phyloP scores from a whole-genome alignment of 2,113 vertebrate species.

The Jaculus jaculus region DNA sequence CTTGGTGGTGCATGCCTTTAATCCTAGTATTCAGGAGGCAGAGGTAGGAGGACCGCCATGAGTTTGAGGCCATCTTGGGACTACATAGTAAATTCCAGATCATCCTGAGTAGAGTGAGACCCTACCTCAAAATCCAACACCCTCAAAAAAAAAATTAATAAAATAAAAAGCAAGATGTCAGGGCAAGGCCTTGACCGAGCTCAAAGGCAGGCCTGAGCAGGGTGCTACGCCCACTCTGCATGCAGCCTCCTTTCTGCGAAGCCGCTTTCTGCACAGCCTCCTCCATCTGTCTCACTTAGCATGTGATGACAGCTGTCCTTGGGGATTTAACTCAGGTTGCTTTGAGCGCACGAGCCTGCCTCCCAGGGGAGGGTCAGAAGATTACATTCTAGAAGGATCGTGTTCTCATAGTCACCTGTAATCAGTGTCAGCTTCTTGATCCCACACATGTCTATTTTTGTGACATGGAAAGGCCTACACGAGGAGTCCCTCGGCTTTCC shows the following conservation, averaged over 20 bases:
- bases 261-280: neutral
- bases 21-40: too few species aligned
- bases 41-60: too few species aligned
- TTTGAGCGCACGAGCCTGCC: neutral
- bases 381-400: neutral
- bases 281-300: neutral
- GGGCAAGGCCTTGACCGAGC: neutral
- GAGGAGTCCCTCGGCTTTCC: neutral
- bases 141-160: too few species aligned
- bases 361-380: neutral
- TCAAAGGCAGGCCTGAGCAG: neutral
- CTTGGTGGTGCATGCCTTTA: too few species aligned
- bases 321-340: neutral
- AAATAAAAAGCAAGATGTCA: too few species aligned
- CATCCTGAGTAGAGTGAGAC: too few species aligned
- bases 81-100: too few species aligned
- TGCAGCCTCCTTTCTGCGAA: neutral
- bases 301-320: neutral
- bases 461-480: neutral
- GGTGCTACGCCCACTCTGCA: fast-evolving
- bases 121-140: too few species aligned
- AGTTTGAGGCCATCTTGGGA: too few species aligned
- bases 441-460: neutral
- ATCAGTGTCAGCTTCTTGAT: neutral
- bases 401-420: constrained; percentile 44